Percentiles rank a stretch among this genome's conserved stretches.
These are phyloP conservation scores for Labia minor DNA, from an alignment of 2,888 invertebrate genomes.

Conservation along the genomic window DNA sequence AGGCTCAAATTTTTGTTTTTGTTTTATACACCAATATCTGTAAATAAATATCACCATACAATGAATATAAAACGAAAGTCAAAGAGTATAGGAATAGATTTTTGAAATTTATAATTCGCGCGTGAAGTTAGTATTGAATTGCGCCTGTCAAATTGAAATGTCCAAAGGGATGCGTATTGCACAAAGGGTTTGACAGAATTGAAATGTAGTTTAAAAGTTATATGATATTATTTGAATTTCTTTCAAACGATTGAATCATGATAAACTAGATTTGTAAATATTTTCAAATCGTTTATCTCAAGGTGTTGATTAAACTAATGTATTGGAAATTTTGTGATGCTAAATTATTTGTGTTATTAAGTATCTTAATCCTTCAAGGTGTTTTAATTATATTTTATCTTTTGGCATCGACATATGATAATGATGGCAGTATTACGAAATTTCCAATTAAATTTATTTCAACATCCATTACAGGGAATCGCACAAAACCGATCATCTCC, in stretches of 20 bases:
- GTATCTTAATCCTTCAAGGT: slow-evolving; percentile 34
- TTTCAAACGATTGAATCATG: not conserved
- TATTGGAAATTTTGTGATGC: slow-evolving; percentile 29
- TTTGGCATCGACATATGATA: slow-evolving; percentile 26
- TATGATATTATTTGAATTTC: not conserved
- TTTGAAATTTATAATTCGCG: not conserved
- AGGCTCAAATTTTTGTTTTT: too few relatives aligned
- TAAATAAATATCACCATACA: too few relatives aligned
- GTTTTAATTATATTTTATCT: slow-evolving; percentile 34
- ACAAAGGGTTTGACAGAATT: not conserved
- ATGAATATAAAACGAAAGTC: too few relatives aligned
- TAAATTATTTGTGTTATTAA: slow-evolving; percentile 35
- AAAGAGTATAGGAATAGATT: too few relatives aligned
- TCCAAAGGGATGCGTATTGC: not conserved
- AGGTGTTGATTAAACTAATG: slow-evolving; percentile 21
- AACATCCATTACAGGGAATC: not conserved
- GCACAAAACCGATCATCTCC: not conserved
- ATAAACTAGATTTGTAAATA: not conserved
- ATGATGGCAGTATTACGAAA: slow-evolving; percentile 17
- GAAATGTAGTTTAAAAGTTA: not conserved
- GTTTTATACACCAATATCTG: too few relatives aligned
- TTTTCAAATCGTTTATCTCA: not conserved
- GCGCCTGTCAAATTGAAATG: not conserved
- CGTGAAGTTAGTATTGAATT: not conserved
- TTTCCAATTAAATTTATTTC: slow-evolving; percentile 24